Base-by-base conservation (phyloP, 2,888 invertebrate species). In the Cantharis rustica region DNA sequence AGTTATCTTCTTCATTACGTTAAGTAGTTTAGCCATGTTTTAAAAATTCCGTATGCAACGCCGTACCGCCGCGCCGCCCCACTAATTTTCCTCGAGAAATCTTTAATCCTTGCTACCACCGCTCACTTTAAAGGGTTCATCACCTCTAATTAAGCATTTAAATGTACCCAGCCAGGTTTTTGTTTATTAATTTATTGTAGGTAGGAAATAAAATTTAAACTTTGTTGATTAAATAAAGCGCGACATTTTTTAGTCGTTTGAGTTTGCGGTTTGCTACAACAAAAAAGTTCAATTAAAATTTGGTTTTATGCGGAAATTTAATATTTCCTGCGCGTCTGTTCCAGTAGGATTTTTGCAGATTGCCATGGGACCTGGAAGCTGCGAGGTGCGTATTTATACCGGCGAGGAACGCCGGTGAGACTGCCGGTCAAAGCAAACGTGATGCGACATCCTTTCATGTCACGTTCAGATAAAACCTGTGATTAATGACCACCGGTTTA, bases 391-490 rank as follows among this genome's bases (percentile, higher is more conserved):
- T 77, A 78, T 79, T 79, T 76, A 76, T 76, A 77, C 76, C 69
- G 73, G 72, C 68, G 75, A 77, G 73, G 62, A 79, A 75, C 81
- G 80, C 81, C 83, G 83, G 83, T 82, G 82, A 82, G 83, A 82
- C 80, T 79, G 77, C 78, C 84, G 84, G 83, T 84, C 84, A 83
- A 83, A 82, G 83, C 81, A 80, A 82, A 84, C 83, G 84, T 84
- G 85, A 86, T 83, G 84, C 83, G 84, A 85, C 86, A 85, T 86
- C 87, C 85, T 86, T 87, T 86, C 86, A 86, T 83, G 86, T 87
- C 87, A 86, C 86, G 87, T 86, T 84, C 85, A 86, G 86, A 86
- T 86, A 86, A 86, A 86, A 85, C 86, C 84, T 78, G 85, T 87
- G 87, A 87, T 87, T 87, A 87, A 87, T 87, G 86, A 83, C 83